These are phyloP conservation scores for Oostethus manadensis DNA, from an alignment of 2,113 vertebrate genomes.

Conservation along the genomic window DNA sequence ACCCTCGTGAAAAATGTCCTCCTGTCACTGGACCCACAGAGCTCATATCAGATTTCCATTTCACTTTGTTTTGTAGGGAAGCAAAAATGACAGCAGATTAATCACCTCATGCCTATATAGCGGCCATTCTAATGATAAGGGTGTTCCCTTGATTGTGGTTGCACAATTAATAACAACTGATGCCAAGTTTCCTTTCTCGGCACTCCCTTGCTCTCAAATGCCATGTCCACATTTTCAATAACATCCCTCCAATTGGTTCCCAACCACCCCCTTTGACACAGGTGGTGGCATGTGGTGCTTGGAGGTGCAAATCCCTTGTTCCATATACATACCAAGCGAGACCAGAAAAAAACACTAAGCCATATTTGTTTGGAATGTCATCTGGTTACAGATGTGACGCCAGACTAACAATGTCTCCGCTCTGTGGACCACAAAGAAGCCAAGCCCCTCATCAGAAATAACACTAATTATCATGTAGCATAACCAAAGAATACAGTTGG, in stretches of 20 bases:
- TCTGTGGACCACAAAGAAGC: slow-evolving; percentile 39
- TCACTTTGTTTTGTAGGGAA: slow-evolving; percentile 32
- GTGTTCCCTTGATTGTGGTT: slow-evolving; percentile 63
- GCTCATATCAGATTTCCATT: slow-evolving; percentile 34
- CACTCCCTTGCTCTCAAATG: slow-evolving; percentile 44
- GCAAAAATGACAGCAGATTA: slow-evolving; percentile 51
- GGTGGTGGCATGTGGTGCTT: slow-evolving; percentile 47
- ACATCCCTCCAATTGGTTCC: slow-evolving; percentile 46
- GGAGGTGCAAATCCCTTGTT: slow-evolving; percentile 38
- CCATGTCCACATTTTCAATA: slow-evolving; percentile 52
- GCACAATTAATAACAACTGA: slow-evolving; percentile 52
- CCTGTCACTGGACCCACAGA: slow-evolving; percentile 42
- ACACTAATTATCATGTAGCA: slow-evolving; percentile 46
- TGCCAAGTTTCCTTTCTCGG: slow-evolving; percentile 41
- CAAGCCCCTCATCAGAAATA: slow-evolving; percentile 25
- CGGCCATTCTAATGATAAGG: slow-evolving; percentile 59
- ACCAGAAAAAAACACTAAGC: slow-evolving; percentile 10
- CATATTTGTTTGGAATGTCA: slow-evolving; percentile 49
- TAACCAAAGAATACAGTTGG: slow-evolving; percentile 34
- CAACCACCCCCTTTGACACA: slow-evolving; percentile 26
- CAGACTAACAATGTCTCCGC: slow-evolving; percentile 37
- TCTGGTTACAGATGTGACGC: slow-evolving; percentile 45
- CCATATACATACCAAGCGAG: slow-evolving; percentile 35
- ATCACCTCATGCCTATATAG: slow-evolving; percentile 52
- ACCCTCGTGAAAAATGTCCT: slow-evolving; percentile 50